phyloP scores from a whole-genome alignment of 2,888 invertebrate genomes.

The Antheraea assamensis region DNA sequence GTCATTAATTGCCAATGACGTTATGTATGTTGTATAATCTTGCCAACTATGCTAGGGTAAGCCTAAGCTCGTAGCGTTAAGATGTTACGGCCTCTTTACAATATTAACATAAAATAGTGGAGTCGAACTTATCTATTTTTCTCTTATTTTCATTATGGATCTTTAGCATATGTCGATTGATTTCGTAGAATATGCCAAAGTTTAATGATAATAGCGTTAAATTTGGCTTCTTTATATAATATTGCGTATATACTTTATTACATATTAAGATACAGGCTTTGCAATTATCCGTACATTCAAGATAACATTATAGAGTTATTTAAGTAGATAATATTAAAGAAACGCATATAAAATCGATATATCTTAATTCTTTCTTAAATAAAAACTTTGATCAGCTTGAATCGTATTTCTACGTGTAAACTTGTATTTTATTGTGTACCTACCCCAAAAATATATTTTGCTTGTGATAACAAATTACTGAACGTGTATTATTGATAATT shows the following conservation, averaged over 20 bases:
- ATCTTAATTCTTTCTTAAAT: constrained; percentile 17
- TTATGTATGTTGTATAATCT: not conserved
- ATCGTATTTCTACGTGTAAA: constrained; percentile 63
- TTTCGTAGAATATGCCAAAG: no score
- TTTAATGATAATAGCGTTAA: no score
- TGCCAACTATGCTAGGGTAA: not conserved
- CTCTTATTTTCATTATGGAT: no score
- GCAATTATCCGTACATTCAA: not conserved
- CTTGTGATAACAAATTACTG: constrained; percentile 37
- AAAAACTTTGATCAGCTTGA: constrained; percentile 49
- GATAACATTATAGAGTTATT: not conserved
- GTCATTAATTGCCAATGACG: not conserved
- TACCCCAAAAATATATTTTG: constrained; percentile 46
- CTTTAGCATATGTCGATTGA: no score
- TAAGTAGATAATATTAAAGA: not conserved
- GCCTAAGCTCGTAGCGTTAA: not conserved
- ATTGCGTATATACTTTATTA: not conserved
- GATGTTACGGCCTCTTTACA: not conserved
- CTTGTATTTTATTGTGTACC: constrained; percentile 56
- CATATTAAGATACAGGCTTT: not conserved
- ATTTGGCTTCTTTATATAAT: not conserved
- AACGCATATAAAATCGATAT: not conserved
- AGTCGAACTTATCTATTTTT: not conserved
- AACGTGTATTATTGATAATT: not conserved
- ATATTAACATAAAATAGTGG: not conserved